Evolutionary conservation across 1,140 invertebrate genomes (phyloP).

Genomic region (Kradibia gibbosae): DNA sequence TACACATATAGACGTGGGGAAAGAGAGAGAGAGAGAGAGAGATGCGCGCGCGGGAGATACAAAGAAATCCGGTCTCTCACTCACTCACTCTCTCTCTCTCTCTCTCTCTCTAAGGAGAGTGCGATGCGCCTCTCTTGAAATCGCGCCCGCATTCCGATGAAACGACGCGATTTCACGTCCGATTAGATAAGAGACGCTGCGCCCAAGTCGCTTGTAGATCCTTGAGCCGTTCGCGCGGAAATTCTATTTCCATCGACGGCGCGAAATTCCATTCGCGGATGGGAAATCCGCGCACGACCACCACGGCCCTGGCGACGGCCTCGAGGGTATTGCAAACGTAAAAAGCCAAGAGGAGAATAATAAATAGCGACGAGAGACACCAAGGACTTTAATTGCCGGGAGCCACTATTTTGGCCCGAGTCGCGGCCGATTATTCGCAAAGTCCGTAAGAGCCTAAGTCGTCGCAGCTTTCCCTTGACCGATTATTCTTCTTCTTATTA

Average conservation of each 20-base stretch:
- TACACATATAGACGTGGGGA: too few species aligned
- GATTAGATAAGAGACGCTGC: slow-evolving; percentile 58
- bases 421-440: too few species aligned
- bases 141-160: slow-evolving; percentile 54
- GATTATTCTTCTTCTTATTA: too few species aligned
- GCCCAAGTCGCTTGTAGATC: slow-evolving; percentile 53
- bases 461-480: too few species aligned
- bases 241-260: slow-evolving; percentile 36
- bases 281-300: background rate
- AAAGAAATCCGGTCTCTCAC: slow-evolving; percentile 40
- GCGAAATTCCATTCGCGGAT: slow-evolving; percentile 35
- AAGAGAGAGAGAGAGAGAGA: background rate
- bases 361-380: background rate
- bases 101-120: too few species aligned
- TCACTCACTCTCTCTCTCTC: too few species aligned
- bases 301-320: background rate
- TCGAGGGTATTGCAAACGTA: background rate
- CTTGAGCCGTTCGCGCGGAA: background rate
- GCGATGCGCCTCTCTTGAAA: slow-evolving; percentile 21
- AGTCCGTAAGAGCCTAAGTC: too few species aligned
- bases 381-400: slow-evolving; percentile 9
- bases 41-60: background rate
- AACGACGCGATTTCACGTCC: slow-evolving; percentile 54
- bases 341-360: background rate
- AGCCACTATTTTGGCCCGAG: background rate